Evolutionary conservation across 2,113 vertebrate species (phyloP), one percentile per base, ranked within the genome.

Genomic region (Speoplatyrhinus poulsoni): DNA sequence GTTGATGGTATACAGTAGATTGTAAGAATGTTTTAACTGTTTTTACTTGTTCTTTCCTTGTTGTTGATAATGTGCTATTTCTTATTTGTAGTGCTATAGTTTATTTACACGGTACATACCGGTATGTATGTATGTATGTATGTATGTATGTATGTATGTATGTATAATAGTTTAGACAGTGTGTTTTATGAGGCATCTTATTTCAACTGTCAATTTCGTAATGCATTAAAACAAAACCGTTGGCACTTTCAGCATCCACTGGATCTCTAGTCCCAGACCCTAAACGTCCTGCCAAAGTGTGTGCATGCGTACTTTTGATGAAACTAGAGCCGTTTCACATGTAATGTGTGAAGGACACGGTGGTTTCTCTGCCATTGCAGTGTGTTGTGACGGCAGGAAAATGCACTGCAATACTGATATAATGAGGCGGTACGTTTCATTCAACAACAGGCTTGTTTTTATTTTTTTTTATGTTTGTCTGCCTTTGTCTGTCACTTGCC

Each of bases 201-300:
- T 69, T 76, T 78, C 61, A 26, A 26, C 26, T 26, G 26, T 26
- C 26, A 26, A 63, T 58, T 17, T 19, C 19, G 17, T 47, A 12
- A 32, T 41, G 55, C 70, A 55, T 65, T 12, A 67, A 74, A 65
- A 58, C 11, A 61, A 57, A 71, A 65, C 12, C 16, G 9, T 52
- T n/a, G 63, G n/a, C 9, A 19, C 60, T 71, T 32, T 6, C 6
- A 41, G 58, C 58, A 46, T 60, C 32, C 59, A 15, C 32, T 41
- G 1, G 61, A 11, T 48, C 46, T 48, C 11, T 6, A 17, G 72
- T 36, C 54, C 60, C 60, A 62, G 55, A 62, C 46, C 49, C 54
- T 65, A 67, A 68, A 74, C 26, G 60, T 68, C 64, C 9, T 16
- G 32, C 60, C 63, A 58, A 53, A 61, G 61, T 75, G 61, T 63